These are phyloP conservation scores for Conops quadrifasciatus DNA, from an alignment of 2,888 invertebrate species.

Conservation along the genomic window DNA sequence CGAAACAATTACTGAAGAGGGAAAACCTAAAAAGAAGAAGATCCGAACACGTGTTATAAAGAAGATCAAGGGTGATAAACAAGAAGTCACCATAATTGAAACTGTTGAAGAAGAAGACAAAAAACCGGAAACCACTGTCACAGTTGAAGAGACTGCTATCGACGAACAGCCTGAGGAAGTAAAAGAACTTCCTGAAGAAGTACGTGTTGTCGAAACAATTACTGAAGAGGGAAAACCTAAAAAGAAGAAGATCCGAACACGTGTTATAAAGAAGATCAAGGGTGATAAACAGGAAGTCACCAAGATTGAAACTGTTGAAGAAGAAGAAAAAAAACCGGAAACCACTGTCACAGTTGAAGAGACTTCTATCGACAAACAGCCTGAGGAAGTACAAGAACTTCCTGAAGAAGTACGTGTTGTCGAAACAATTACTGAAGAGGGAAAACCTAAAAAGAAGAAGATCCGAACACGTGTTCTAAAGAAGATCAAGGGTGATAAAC, in stretches of 20 bases:
- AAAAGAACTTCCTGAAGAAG: constrained; percentile 58
- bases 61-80: constrained; percentile 49
- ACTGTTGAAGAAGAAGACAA: constrained; percentile 47
- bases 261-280: constrained; percentile 48
- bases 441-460: constrained; percentile 52
- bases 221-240: constrained; percentile 50
- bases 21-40: constrained; percentile 52
- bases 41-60: constrained; percentile 55
- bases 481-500: constrained; percentile 49
- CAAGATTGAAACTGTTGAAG: constrained; percentile 54
- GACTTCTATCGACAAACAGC: constrained; percentile 41
- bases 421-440: constrained; percentile 42
- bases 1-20: constrained; percentile 42
- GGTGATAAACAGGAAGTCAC: constrained; percentile 54
- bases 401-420: constrained; percentile 54
- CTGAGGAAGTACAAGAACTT: constrained; percentile 49
- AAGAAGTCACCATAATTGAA: constrained; percentile 54
- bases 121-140: constrained; percentile 35
- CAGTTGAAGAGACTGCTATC: constrained; percentile 46
- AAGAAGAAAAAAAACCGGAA: no score
- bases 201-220: constrained; percentile 41
- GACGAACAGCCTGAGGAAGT: constrained; percentile 41
- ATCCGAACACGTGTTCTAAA: constrained; percentile 55
- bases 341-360: constrained; percentile 46
- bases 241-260: constrained; percentile 54